Percentiles rank a stretch among this genome's conserved stretches.
Conservation (phyloP, 1,140 invertebrate genomes). For the Ceratosolen solmsi region DNA sequence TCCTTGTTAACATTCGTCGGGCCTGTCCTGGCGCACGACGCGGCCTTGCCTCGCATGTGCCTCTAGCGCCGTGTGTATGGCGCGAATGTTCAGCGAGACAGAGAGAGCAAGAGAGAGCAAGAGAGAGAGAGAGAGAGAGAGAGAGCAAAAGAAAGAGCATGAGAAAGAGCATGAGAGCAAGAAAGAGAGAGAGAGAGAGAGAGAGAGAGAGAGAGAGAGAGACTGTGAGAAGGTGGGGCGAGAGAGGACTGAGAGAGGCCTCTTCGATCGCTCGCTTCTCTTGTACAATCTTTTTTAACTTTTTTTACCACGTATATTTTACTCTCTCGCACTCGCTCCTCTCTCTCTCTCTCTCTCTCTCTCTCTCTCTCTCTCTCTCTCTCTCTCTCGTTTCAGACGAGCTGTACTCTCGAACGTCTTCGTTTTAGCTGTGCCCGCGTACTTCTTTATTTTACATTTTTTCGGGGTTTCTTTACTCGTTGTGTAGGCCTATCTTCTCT, state of each 20-base stretch:
- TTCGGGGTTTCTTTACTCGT: background rate
- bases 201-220: background rate
- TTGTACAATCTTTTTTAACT: constrained; percentile 21
- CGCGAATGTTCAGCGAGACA: constrained; percentile 26
- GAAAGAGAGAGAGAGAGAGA: background rate
- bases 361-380: constrained; percentile 22
- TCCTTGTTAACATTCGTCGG: constrained; percentile 69
- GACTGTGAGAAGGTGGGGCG: constrained; percentile 55
- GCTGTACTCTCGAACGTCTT: background rate
- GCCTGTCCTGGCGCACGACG: constrained; percentile 61
- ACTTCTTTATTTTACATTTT: constrained; percentile 31
- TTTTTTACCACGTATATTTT: constrained; percentile 4
- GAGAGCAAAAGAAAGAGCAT: background rate
- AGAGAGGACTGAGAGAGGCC: constrained; percentile 54
- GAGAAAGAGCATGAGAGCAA: background rate
- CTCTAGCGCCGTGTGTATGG: background rate
- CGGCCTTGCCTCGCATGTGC: constrained; percentile 31
- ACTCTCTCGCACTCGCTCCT: constrained; percentile 21
- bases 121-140: constrained; percentile 6
- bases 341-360: constrained; percentile 18
- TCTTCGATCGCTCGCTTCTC: constrained; percentile 59
- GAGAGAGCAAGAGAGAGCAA: constrained; percentile 25
- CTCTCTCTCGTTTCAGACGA: constrained; percentile 7
- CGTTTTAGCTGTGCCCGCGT: background rate
- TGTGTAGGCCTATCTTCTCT: background rate